Evolutionary conservation across 1,140 invertebrate genomes (phyloP), one percentile per base, ranked within the genome.

Genomic region (Drosophila triauraria): DNA sequence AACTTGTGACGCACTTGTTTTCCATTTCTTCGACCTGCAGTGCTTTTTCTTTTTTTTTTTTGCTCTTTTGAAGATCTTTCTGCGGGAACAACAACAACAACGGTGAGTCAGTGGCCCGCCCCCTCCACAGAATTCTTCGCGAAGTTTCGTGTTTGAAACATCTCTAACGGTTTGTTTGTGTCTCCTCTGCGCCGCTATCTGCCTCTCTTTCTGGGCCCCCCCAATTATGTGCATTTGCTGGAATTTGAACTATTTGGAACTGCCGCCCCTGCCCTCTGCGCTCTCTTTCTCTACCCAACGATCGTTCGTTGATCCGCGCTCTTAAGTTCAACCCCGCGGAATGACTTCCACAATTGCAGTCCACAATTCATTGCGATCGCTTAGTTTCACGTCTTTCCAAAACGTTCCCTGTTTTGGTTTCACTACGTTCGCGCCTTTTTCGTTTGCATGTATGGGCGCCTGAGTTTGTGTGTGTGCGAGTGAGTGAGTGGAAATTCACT

Each of bases 401-500:
- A 54, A 5, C 65, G 80, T 88, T 87, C 83, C 63, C 13, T 76
- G 71, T 80, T 75, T 78, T 83, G 76, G 54, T 83, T 83, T 83
- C 56, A 51, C 53, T 68, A 70, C 68, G 61, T 70, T 67, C 81
- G 84, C 84, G 84, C 84, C 67, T 80, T 88, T 87, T 87, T 78
- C 20, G 62, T 53, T 38, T 54, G 40, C 30, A 7, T 44, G 30
- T 27, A 20, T 47, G 13, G 38, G 30, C 54, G 51, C 0, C 0
- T 25, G n/a, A 27, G 47, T n/a, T 25, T 42, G 44, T 67, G 20
- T 46, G 43, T 35, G 53, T 54, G 54, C 12, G 32, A 59, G 51
- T 75, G 76, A 68, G 71, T 76, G 58, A 56, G 78, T 78, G 62
- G 61, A 79, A 86, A 86, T 86, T 86, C 83, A 87, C 83, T 86